A percentile compares a stretch with the other conserved stretches of the same genome.
Conservation (phyloP, 2,113 vertebrate genomes). For the Edolisoma coerulescens region DNA sequence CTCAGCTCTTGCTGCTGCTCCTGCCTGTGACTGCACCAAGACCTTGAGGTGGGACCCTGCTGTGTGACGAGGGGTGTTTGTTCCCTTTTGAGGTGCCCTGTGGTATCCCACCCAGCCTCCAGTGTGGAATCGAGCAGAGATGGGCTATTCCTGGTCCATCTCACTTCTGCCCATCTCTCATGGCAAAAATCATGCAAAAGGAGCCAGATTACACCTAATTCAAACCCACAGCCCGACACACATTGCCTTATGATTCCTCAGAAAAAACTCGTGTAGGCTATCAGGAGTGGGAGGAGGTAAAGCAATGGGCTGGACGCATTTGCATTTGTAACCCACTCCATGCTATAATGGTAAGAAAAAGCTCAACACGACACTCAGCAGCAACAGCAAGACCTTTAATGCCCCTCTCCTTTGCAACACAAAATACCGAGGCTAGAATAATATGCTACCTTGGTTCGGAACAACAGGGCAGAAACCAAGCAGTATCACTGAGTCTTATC, state of each 20-base stretch:
- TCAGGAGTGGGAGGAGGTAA: not conserved
- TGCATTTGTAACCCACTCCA: not conserved
- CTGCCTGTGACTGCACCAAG: not conserved
- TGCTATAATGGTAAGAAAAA: not conserved
- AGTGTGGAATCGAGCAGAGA: fast-evolving
- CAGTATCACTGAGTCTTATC: not conserved
- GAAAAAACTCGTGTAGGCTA: not conserved
- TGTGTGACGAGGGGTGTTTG: fast-evolving
- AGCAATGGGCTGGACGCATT: not conserved
- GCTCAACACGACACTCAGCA: not conserved
- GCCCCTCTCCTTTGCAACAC: not conserved
- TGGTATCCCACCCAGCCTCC: not conserved
- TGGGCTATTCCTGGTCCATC: not conserved
- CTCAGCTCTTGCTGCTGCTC: not conserved
- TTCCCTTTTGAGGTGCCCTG: not conserved
- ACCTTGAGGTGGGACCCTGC: not conserved
- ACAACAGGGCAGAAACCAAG: not conserved
- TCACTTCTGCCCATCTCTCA: not conserved
- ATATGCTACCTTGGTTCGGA: not conserved
- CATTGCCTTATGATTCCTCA: not conserved
- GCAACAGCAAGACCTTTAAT: not conserved
- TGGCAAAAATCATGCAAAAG: not conserved
- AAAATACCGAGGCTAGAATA: not conserved
- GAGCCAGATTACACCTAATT: not conserved
- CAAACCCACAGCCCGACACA: not conserved